These are phyloP conservation scores for Drosophila percnosoma DNA, from an alignment of 2,888 invertebrate species.

Conservation along the genomic window DNA sequence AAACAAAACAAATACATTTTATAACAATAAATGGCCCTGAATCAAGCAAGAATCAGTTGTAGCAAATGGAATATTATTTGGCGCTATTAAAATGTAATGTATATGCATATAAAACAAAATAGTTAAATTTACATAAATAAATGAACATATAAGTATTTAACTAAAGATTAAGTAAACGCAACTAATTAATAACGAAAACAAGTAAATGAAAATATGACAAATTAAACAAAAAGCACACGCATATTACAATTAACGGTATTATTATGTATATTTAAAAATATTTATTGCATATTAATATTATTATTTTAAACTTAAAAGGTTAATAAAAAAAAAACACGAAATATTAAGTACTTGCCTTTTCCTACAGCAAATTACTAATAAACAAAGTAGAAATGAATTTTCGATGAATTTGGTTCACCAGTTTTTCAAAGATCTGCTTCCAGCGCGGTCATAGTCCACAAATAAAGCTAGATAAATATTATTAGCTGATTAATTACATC, in stretches of 20 bases:
- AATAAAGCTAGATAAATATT: neutral
- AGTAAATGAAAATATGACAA: slow-evolving; percentile 41
- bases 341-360: neutral
- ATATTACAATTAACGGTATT: slow-evolving; percentile 76
- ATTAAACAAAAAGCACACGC: slow-evolving; percentile 68
- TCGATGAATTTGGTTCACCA: neutral
- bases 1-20: slow-evolving; percentile 25
- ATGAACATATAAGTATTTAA: slow-evolving; percentile 53
- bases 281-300: slow-evolving; percentile 80
- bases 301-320: slow-evolving; percentile 80
- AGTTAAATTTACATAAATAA: slow-evolving; percentile 78
- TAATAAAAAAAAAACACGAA: slow-evolving; percentile 74
- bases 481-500: neutral
- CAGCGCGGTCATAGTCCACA: neutral
- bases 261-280: slow-evolving; percentile 78
- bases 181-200: slow-evolving; percentile 45
- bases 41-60: slow-evolving; percentile 52
- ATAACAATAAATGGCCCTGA: slow-evolving; percentile 38
- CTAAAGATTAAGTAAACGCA: slow-evolving; percentile 47
- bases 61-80: slow-evolving; percentile 77
- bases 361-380: neutral
- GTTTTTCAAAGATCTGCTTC: neutral
- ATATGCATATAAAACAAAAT: slow-evolving; percentile 76
- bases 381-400: neutral
- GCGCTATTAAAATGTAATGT: slow-evolving; percentile 72